Evolutionary conservation across 1,140 invertebrate species (phyloP), one percentile per base, ranked within the genome.

Genomic region (Drosophila parabipectinata): DNA sequence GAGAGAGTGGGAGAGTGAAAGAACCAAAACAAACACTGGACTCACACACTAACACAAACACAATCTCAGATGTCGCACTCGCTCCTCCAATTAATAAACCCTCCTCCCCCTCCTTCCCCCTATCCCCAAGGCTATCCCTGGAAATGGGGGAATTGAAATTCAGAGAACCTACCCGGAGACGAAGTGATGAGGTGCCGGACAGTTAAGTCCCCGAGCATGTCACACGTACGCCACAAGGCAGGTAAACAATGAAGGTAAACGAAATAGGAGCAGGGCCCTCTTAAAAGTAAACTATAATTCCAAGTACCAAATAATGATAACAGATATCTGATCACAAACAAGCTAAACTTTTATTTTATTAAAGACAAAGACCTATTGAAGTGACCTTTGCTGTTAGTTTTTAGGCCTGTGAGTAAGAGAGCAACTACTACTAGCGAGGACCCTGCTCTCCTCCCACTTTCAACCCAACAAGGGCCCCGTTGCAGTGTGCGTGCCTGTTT

Each of bases 21-120:
- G 32, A 44, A 63, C 18, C 47, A 58, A 79, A 60, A 72, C 50
- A 77, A 83, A 81, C 47, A n/a, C n/a, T n/a, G n/a, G n/a, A n/a
- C n/a, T n/a, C n/a, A 66, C 39, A 47, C n/a, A 66, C 54, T 32
- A 10, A 12, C 55, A 50, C 34, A 58, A 60, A 18, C 28, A 24
- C 45, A 28, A 28, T 28, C 26, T 28, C 26, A 28, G 26, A 7
- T 2, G 21, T 21, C 21, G 21, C 21, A 21, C 21, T 21, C 21
- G 21, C 26, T 26, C 26, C 26, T 28, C 26, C 26, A 28, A 28
- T 28, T 28, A 6, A 28, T 28, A 28, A 28, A 28, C 26, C 5
- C 26, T 28, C 26, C 3, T 5, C 26, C 6, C 2, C 21, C 26
- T 18, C 18, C 18, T 18, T 18, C 18, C 18, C 18, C 18, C 18